Evolutionary conservation across 2,113 vertebrate species (phyloP).

Genomic region (Deroptyus accipitrinus): DNA sequence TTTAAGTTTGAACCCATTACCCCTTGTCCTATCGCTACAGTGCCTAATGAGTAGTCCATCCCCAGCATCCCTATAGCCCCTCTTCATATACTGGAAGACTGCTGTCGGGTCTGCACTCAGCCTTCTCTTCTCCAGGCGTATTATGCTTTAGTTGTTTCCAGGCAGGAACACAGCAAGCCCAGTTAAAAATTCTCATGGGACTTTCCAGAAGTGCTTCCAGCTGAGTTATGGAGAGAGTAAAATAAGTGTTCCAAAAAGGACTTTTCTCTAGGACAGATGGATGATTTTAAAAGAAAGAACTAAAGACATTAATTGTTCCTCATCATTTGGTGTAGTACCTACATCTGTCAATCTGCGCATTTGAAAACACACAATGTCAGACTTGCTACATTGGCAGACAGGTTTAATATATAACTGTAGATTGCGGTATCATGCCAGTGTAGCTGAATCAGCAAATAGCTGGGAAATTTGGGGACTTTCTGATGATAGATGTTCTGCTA

Average conservation of each 20-base stretch:
- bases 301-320: neutral
- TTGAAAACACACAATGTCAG: neutral
- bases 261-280: neutral
- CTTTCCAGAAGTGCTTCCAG: neutral
- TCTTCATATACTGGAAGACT: too few species aligned
- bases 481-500: neutral
- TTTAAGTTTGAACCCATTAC: too few species aligned
- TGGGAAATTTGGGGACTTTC: constrained; percentile 46
- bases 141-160: neutral
- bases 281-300: neutral
- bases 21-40: too few species aligned
- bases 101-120: too few species aligned
- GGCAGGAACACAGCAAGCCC: neutral
- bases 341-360: neutral
- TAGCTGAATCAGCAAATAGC: constrained; percentile 3
- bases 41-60: too few species aligned
- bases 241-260: neutral
- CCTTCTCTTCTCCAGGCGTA: neutral
- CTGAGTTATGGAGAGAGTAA: neutral
- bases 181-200: neutral
- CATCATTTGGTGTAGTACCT: neutral
- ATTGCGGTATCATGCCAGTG: neutral
- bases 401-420: neutral
- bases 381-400: neutral
- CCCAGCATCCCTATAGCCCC: too few species aligned